These are phyloP conservation scores for Aplodontia rufa DNA, from an alignment of 2,113 vertebrate species.

Conservation along the genomic window DNA sequence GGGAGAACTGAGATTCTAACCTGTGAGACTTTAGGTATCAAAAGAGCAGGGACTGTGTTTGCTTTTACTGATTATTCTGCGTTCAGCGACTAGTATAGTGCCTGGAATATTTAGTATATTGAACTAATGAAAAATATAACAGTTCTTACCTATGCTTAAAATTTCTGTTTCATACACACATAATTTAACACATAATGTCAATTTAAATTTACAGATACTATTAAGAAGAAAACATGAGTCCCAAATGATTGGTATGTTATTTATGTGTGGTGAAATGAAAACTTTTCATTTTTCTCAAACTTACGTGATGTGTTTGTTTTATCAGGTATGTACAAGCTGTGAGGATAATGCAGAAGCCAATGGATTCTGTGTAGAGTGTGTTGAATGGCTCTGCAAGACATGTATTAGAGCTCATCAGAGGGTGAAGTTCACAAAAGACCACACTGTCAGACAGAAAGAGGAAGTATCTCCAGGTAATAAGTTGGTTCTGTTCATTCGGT, in stretches of 20 bases:
- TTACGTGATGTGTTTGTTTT: neutral
- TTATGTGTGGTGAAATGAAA: neutral
- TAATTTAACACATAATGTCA: neutral
- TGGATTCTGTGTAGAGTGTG: conserved; percentile 97
- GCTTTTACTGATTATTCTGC: neutral
- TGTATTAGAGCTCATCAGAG: conserved; percentile 97
- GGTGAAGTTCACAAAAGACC: conserved; percentile 98
- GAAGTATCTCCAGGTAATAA: conserved; percentile 95
- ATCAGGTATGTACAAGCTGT: conserved; percentile 96
- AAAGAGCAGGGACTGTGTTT: neutral
- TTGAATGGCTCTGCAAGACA: conserved; percentile 97
- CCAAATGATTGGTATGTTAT: neutral
- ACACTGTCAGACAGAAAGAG: conserved; percentile 97
- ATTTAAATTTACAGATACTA: conserved; percentile 33
- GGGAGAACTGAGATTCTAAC: neutral
- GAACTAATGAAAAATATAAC: neutral
- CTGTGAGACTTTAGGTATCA: neutral
- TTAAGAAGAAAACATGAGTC: neutral
- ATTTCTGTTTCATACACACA: neutral
- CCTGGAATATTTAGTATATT: neutral
- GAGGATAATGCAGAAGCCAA: conserved; percentile 98
- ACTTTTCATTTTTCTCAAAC: conserved; percentile 55
- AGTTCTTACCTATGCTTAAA: neutral
- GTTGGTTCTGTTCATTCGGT: neutral
- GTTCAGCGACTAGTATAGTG: neutral